These are phyloP conservation scores for Ashinkailepas kermadecensis DNA, from an alignment of 2,888 invertebrate species.

Conservation along the genomic window DNA sequence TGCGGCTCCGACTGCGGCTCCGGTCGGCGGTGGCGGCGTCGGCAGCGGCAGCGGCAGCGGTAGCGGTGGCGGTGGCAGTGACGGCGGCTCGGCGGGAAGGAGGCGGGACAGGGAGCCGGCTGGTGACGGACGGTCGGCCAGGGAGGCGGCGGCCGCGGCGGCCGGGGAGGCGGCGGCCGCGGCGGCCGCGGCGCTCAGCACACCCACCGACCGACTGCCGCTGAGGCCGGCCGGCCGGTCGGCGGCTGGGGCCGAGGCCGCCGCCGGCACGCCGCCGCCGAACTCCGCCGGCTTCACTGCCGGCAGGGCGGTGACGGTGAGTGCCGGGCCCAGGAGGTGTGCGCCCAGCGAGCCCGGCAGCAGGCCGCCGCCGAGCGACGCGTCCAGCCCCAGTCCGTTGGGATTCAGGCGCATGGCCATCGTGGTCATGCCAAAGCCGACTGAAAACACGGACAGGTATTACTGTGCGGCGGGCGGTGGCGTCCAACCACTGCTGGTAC, in stretches of 20 bases:
- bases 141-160: background rate
- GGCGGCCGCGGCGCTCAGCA: background rate
- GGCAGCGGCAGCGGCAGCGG: background rate
- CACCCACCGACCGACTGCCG: background rate
- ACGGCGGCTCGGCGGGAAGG: background rate
- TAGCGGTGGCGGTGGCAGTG: background rate
- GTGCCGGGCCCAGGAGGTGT: constrained; percentile 12
- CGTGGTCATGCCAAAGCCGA: constrained; percentile 42
- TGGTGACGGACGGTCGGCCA: background rate
- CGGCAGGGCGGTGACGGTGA: background rate
- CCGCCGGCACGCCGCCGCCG: background rate
- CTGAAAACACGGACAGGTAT: constrained; percentile 25
- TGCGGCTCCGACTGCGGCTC: background rate
- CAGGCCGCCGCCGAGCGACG: constrained; percentile 48
- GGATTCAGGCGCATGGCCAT: constrained; percentile 58
- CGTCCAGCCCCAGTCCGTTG: constrained; percentile 52
- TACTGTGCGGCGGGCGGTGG: background rate
- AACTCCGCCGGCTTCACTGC: background rate
- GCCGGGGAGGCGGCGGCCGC: background rate
- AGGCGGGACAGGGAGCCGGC: background rate
- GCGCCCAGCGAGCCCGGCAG: constrained; percentile 30
- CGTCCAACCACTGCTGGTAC: no score
- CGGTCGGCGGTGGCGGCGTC: background rate
- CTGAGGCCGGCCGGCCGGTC: background rate
- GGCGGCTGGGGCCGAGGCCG: background rate